A percentile compares a stretch with the other conserved stretches of the same genome.
Conservation (phyloP, 2,888 invertebrate genomes). For the Blomia tropicalis region DNA sequence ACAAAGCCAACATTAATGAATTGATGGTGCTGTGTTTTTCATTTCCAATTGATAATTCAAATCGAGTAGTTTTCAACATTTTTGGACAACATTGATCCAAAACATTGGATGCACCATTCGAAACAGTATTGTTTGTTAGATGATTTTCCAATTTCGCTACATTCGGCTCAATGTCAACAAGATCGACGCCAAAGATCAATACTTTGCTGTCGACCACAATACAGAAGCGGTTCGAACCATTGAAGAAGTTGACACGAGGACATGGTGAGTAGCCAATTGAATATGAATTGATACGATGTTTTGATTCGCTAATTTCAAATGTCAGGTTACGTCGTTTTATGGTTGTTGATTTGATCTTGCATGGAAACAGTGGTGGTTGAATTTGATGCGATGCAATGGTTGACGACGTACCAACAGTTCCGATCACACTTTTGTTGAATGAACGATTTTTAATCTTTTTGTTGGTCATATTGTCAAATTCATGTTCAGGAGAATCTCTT, state of each 20-base stretch:
- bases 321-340: constrained; percentile 15
- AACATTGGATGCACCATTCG: not conserved
- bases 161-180: constrained; percentile 17
- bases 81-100: too few relatives aligned
- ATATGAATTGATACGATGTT: constrained; percentile 1
- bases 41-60: not conserved
- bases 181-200: constrained; percentile 17
- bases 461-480: constrained; percentile 12
- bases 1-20: constrained; percentile 23
- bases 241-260: constrained; percentile 23
- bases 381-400: not conserved
- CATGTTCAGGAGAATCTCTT: constrained; percentile 23
- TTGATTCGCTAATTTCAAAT: constrained; percentile 12
- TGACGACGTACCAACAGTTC: too few relatives aligned
- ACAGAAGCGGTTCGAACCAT: constrained; percentile 21
- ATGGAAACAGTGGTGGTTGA: not conserved
- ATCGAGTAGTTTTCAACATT: constrained; percentile 15
- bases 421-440: not conserved
- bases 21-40: not conserved
- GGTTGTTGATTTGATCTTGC: not conserved
- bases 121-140: constrained; percentile 11
- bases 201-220: constrained; percentile 17
- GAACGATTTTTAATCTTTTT: constrained; percentile 17
- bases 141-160: constrained; percentile 14
- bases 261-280: constrained; percentile 12